Conservation (phyloP, 2,888 invertebrate species). For the Hermodice carunculata region DNA sequence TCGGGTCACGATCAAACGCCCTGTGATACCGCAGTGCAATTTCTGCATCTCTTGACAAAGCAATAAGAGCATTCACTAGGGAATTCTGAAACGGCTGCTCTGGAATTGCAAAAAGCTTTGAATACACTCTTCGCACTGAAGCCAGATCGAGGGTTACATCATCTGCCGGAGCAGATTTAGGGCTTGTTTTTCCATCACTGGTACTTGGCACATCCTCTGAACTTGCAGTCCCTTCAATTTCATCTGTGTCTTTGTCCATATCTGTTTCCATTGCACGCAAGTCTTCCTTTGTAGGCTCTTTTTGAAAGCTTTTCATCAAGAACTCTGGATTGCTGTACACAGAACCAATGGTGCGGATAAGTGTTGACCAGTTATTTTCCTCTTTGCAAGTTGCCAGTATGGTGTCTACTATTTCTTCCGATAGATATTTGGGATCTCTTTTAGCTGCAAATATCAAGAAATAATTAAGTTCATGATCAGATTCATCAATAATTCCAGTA, state of each 20-base stretch:
- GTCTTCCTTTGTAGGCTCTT: conserved; percentile 75
- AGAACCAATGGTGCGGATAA: conserved; percentile 83
- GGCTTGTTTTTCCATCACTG: not conserved
- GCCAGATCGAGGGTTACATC: conserved; percentile 62
- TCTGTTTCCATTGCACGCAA: conserved; percentile 82
- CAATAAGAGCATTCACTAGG: conserved; percentile 81
- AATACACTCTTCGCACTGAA: conserved; percentile 80
- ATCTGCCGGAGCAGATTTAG: conserved; percentile 15
- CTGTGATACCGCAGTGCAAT: conserved; percentile 77
- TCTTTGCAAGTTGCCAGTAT: conserved; percentile 83
- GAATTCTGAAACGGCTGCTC: conserved; percentile 75
- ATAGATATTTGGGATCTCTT: conserved; percentile 71
- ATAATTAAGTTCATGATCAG: not conserved
- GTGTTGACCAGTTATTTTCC: conserved; percentile 78
- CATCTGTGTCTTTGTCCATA: conserved; percentile 88
- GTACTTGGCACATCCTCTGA: conserved; percentile 3
- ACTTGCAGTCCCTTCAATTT: conserved; percentile 47
- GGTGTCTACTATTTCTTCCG: conserved; percentile 81
- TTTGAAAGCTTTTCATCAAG: conserved; percentile 80
- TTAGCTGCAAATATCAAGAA: not conserved
- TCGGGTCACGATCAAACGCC: conserved; percentile 68
- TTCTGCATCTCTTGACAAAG: conserved; percentile 80
- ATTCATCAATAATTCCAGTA: not conserved
- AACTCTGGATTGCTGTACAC: conserved; percentile 81
- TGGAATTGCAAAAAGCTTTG: conserved; percentile 71